Evolutionary conservation across 2,888 invertebrate genomes (phyloP), one percentile per base, ranked within the genome.

Genomic region (Miltochrista miniata): DNA sequence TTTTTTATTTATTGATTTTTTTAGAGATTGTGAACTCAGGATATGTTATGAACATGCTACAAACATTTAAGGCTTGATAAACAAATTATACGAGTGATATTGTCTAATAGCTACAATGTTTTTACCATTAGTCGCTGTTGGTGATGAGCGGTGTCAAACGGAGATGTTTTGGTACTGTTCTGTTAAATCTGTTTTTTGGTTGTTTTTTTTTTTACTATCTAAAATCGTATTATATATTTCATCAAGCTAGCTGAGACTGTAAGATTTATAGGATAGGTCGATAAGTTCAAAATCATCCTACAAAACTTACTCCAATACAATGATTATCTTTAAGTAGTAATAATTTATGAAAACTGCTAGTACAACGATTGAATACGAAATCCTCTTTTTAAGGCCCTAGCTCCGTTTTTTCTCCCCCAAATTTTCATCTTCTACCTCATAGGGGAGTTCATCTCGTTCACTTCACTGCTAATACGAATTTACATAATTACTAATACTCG

Each of bases 1-100:
- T 52, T 44, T 54, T 55, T 55, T 29, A 52, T 61, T 54, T 61
- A 31, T 31, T 31, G n/a, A n/a, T n/a, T n/a, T n/a, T 31, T 7
- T 57, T 55, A 60, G 80, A 81, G 85, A 81, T 83, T 77, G 70
- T 79, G 79, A 84, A 81, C 81, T 82, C 77, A 72, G 79, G 76
- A 60, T 55, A 51, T 48, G 55, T 47, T 58, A 59, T 58, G 59
- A 70, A 65, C 64, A 45, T 49, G 48, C 30, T 53, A 53, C 55
- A 61, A 54, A 64, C 71, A 70, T 74, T 70, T 76, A 70, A 74
- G 62, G 81, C 85, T 83, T 83, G 70, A 70, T 68, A 73, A 76
- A 75, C 60, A 70, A 73, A 75, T 75, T 4, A 24, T 69, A 65
- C 67, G 77, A 74, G 71, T 77, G 68, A 76, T 72, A 63, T 72